Evolutionary conservation across 2,113 vertebrate genomes (phyloP).

Genomic region (Holacanthus passer): DNA sequence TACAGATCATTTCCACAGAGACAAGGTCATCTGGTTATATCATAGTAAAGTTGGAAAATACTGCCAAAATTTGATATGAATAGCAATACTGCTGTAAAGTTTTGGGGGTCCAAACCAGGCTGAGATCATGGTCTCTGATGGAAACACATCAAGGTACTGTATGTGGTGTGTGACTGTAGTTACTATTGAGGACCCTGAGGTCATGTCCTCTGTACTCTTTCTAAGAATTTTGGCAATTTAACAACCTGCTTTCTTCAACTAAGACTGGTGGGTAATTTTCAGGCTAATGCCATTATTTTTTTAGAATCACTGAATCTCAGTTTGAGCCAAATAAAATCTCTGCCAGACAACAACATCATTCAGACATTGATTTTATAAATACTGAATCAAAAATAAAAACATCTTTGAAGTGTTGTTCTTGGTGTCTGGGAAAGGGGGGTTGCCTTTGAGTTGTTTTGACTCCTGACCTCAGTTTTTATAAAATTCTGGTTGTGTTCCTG

Average conservation of each 20-base stretch:
- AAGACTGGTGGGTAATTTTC: neutral
- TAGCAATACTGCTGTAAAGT: too few species aligned
- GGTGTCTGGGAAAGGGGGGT: neutral
- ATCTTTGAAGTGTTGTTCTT: neutral
- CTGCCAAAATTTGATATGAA: neutral
- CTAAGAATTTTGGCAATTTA: neutral
- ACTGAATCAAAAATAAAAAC: neutral
- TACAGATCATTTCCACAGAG: conserved; percentile 6
- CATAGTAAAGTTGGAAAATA: neutral
- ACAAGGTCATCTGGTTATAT: neutral
- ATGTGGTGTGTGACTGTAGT: too few species aligned
- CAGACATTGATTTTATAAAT: neutral
- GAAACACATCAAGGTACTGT: too few species aligned
- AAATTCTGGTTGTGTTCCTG: conserved; percentile 1
- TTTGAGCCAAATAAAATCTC: neutral
- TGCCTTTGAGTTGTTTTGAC: neutral
- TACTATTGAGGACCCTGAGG: neutral
- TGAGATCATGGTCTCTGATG: too few species aligned
- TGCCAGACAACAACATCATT: neutral
- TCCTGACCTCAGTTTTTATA: neutral
- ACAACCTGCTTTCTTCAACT: too few species aligned
- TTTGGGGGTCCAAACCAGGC: too few species aligned
- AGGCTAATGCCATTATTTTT: neutral
- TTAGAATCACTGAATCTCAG: neutral
- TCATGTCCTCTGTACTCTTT: neutral